Conservation (phyloP, 2,888 invertebrate species). For the Melinaea menophilus region DNA sequence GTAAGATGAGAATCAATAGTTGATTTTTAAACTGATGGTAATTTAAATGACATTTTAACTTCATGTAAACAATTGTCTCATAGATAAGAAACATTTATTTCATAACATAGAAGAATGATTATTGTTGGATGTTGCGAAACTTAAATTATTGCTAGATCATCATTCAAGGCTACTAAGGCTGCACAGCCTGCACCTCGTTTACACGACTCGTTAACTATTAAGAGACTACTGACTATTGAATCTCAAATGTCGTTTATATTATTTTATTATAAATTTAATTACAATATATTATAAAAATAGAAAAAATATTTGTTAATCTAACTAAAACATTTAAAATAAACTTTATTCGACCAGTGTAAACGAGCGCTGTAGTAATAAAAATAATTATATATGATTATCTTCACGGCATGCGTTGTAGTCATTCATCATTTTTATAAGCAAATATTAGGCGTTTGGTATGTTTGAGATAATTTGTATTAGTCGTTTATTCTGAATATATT, state of each 20-base stretch:
- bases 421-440: conserved; percentile 7
- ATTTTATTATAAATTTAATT: not conserved
- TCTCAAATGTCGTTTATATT: not conserved
- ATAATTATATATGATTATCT: conserved; percentile 2
- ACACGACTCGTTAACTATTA: not conserved
- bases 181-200: not conserved
- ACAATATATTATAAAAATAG: not conserved
- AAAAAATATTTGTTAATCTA: not conserved
- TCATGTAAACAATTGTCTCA: too few species aligned
- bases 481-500: not conserved
- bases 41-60: too few species aligned
- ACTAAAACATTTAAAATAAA: not conserved
- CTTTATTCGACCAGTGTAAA: not conserved
- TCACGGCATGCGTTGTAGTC: not conserved
- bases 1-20: not conserved
- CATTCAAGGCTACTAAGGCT: not conserved
- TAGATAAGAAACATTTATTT: too few species aligned
- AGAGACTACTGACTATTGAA: too few species aligned
- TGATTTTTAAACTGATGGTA: too few species aligned
- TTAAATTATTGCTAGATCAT: not conserved
- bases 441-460: not conserved
- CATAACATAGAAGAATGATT: too few species aligned
- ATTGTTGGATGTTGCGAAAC: not conserved
- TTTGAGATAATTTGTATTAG: conserved; percentile 2
- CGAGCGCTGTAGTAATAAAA: conserved; percentile 7